phyloP scores from a whole-genome alignment of 2,888 invertebrate genomes.

The Calliopum simillimum region DNA sequence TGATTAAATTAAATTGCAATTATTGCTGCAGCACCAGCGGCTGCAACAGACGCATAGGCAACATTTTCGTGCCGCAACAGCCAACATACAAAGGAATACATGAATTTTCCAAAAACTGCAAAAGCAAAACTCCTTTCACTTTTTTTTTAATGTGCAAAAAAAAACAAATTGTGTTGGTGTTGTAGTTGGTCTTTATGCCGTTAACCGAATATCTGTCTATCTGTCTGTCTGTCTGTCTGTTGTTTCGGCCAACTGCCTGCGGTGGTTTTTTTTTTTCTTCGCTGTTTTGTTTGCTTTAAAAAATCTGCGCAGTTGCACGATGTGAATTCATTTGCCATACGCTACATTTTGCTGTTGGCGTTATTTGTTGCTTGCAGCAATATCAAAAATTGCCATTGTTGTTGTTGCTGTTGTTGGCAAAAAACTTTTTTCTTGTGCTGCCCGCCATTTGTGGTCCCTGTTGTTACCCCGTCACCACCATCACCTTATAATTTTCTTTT shows the following conservation, averaged over 20 bases:
- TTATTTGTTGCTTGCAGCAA: too few species aligned
- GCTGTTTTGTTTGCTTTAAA: background rate
- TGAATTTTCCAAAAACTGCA: conserved; percentile 9
- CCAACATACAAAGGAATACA: background rate
- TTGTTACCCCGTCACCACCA: background rate
- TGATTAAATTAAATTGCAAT: conserved; percentile 32
- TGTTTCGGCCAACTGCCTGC: background rate
- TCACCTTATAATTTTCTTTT: conserved; percentile 2
- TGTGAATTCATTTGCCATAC: conserved; percentile 3
- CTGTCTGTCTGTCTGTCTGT: conserved; percentile 1
- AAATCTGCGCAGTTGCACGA: conserved; percentile 7
- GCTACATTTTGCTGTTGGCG: background rate
- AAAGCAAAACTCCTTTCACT: conserved; percentile 26
- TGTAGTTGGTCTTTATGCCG: conserved; percentile 1
- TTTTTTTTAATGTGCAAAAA: conserved; percentile 17
- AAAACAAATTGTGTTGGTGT: conserved; percentile 6
- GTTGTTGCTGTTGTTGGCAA: background rate
- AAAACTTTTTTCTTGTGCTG: background rate
- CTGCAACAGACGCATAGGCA: background rate
- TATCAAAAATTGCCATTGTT: background rate
- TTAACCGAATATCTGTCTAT: background rate
- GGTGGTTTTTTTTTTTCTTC: background rate
- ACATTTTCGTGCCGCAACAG: background rate
- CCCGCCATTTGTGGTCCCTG: background rate
- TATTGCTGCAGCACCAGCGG: conserved; percentile 18